These are phyloP conservation scores for Tolmerus cingulatus DNA, from an alignment of 2,888 invertebrate species.

Conservation along the genomic window DNA sequence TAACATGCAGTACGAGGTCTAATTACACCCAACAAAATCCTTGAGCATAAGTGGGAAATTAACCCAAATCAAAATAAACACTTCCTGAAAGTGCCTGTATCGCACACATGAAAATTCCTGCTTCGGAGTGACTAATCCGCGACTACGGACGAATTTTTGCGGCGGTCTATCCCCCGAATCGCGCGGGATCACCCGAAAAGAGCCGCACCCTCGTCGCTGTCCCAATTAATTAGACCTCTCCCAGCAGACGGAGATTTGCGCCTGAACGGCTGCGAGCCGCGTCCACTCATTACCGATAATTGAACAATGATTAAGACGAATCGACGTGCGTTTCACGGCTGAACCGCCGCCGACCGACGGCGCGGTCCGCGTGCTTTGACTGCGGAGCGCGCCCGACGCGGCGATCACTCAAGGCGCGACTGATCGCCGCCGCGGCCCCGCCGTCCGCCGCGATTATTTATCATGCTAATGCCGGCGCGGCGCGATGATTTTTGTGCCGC, in stretches of 20 bases:
- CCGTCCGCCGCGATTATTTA: not conserved
- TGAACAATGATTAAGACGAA: conserved; percentile 3
- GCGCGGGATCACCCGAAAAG: not conserved
- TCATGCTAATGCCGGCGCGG: not conserved
- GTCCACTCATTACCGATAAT: conserved; percentile 12
- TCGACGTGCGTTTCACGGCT: conserved; percentile 23
- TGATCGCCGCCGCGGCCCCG: not conserved
- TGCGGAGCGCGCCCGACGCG: not conserved
- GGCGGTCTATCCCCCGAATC: not conserved
- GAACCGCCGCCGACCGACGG: not conserved
- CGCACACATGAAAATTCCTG: not conserved
- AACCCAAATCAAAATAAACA: not conserved
- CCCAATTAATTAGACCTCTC: not conserved
- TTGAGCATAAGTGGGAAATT: not conserved
- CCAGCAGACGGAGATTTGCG: not conserved
- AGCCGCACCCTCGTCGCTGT: not conserved
- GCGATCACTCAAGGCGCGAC: not conserved
- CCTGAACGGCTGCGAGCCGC: not conserved
- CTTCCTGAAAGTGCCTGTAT: not conserved
- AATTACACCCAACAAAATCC: not conserved
- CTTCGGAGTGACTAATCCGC: not conserved
- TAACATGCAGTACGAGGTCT: not conserved
- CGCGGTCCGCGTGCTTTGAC: not conserved
- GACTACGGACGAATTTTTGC: not conserved
- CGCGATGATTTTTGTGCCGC: not conserved